Evolutionary conservation across 2,113 vertebrate genomes (phyloP), one percentile per base, ranked within the genome.

Genomic region (Shinisaurus crocodilurus): DNA sequence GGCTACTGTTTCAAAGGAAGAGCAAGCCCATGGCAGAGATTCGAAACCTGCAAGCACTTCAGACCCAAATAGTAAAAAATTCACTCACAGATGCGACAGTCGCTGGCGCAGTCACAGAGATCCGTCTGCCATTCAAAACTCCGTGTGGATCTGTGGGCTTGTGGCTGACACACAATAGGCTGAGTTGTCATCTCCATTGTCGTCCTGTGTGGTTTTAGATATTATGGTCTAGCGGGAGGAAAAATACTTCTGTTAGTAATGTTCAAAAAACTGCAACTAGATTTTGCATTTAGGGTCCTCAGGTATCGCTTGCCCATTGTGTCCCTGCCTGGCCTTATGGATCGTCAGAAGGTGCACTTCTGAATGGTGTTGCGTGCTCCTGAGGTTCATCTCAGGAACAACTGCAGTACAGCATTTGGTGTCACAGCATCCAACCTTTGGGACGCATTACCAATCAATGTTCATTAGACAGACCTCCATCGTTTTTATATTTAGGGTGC

Each of bases 11-110:
- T 87, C 16, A 75, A 76, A 87, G 23, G 10, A 60, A 76, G 13
- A 1, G 45, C n/a, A 40, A 86, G 4, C 20, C 1, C 3, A 8
- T 25, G 32, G 7, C 25, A 3, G 60, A 40, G 25, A 5, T 65
- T 45, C 69, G n/a, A 54, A 76, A 54, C 23, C 4, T 7, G 12
- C 12, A 54, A 20, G 50, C 10, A 20, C 20, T 34, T 82, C 2
- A 43, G 4, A 45, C 13, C 23, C 34, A 27, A 63, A 60, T 13
- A 43, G n/a, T 76, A 54, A 70, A 60, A 50, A 6, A 0, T 87
- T 70, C 25, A 89, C 97, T 97, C 93, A 98, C 98, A 98, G 5
- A 94, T 93, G 3, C 94, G 82, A 2, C 94, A 90, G 95, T 97
- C 94, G 0, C 90, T 89, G 1, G 90, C 96, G 93, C 90, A 95